phyloP scores from a whole-genome alignment of 2,888 invertebrate species.

The Cosmia pyralina region DNA sequence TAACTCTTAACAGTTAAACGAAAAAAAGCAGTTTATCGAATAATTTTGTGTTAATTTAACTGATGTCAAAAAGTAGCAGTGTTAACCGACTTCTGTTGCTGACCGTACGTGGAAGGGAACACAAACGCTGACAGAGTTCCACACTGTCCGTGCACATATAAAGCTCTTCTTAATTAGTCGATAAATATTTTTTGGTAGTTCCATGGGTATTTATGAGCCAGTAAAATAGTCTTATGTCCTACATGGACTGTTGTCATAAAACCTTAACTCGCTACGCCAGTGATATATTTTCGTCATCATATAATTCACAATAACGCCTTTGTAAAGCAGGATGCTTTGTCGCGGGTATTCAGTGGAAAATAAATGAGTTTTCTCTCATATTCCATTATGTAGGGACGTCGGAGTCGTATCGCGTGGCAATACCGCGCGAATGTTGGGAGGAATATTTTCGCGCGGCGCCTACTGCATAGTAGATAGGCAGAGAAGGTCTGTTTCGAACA shows the following conservation, averaged over 20 bases:
- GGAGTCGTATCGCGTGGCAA: conserved; percentile 46
- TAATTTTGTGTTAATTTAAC: too few relatives aligned
- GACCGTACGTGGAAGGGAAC: neutral
- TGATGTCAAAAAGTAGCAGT: too few relatives aligned
- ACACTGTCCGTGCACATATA: neutral
- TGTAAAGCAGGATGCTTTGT: conserved; percentile 57
- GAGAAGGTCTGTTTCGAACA: conserved; percentile 12
- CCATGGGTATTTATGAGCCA: neutral
- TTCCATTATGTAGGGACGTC: conserved; percentile 50
- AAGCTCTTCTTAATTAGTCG: neutral
- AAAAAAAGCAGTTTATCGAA: too few relatives aligned
- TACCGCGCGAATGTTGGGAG: conserved; percentile 20
- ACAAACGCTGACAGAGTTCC: neutral
- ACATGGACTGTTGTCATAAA: neutral
- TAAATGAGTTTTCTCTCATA: conserved; percentile 67
- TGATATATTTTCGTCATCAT: conserved; percentile 5
- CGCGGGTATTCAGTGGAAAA: conserved; percentile 54
- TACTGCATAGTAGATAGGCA: neutral
- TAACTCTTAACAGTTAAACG: too few relatives aligned
- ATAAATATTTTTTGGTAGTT: neutral
- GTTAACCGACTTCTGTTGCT: too few relatives aligned
- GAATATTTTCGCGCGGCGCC: conserved; percentile 28
- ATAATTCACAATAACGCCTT: conserved; percentile 43
- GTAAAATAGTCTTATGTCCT: neutral
- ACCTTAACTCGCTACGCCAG: neutral